Base-by-base conservation (phyloP, 2,888 invertebrate species). In the Megaustenia siamemsis region DNA sequence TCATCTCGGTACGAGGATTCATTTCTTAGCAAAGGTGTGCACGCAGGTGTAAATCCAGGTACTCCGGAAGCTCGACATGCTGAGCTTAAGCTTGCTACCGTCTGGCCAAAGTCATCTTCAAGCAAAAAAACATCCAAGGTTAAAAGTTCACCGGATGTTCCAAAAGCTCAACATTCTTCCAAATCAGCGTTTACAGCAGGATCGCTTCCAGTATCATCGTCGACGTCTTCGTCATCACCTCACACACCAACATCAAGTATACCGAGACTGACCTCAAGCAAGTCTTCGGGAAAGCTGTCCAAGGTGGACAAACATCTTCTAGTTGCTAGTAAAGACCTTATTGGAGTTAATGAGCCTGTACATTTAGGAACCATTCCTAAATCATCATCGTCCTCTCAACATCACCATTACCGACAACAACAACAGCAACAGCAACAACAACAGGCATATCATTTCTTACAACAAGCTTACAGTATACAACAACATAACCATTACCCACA, bases 301-400 rank as follows among this genome's bases (percentile, higher is more conserved):
- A 91, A 90, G 84, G 91, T 91, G 75, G 92, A 92, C 71, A 90
- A 90, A 85, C 88, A 86, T 56, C 75, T 85, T 40, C 76, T 86
- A 68, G 86, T 78, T 68, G 40, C 80, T 60, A 63, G 60, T 3
- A 78, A 82, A 75, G 83, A 85, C 35, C 78, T 86, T 75, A 82
- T 81, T 60, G 86, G 86, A 12, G 73, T 75, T 18, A 77, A 68
- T 15, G 68, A 79, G 1, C 75, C 75, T 18, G 85, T 86, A 76
- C 38, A 68, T 43, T 43, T 83, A 18, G 40, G 82, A 6, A 60
- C 86, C 24, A 43, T 69, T 45, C 79, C 87, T 35, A 87, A 82
- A 60, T 53, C 85, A 78, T 63, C 87, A n/a, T 69, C 88, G 86
- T 56, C 88, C 78, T 40, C 86, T 21, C 86, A 85, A 21, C 83